phyloP scores from a whole-genome alignment of 1,140 invertebrate species.

The Zophobas atratus region DNA sequence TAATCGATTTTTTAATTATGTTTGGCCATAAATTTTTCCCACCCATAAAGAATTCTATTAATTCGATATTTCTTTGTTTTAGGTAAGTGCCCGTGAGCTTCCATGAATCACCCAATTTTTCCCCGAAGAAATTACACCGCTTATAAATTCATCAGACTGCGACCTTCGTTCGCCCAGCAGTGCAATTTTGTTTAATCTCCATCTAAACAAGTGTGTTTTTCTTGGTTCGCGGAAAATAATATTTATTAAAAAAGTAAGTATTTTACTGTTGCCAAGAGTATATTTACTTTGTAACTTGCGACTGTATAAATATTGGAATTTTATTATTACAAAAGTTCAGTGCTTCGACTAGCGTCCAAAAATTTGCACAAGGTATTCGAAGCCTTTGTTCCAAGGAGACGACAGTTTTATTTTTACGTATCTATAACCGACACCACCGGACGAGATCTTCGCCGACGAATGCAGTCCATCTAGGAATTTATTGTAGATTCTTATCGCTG shows the following conservation, averaged over 20 bases:
- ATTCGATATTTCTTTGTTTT: too few species aligned
- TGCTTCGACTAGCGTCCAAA: slow-evolving; percentile 53
- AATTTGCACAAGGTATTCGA: slow-evolving; percentile 59
- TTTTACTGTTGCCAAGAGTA: background rate
- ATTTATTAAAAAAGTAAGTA: background rate
- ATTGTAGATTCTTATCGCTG: slow-evolving; percentile 58
- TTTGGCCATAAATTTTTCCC: too few species aligned
- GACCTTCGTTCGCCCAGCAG: too few species aligned
- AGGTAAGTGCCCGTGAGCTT: too few species aligned
- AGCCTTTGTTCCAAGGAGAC: slow-evolving; percentile 55
- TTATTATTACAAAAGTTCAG: background rate
- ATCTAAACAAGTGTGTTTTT: too few species aligned
- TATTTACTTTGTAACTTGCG: background rate
- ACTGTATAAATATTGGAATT: background rate
- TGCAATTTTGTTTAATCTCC: too few species aligned
- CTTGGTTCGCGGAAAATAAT: too few species aligned
- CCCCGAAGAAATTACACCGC: too few species aligned
- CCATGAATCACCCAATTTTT: too few species aligned
- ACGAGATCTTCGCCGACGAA: slow-evolving; percentile 51
- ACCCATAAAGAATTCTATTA: too few species aligned
- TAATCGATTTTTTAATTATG: too few species aligned
- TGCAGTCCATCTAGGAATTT: slow-evolving; percentile 56
- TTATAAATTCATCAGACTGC: too few species aligned
- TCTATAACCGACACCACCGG: slow-evolving; percentile 56
- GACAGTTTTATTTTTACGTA: slow-evolving; percentile 57